These are phyloP conservation scores for Aphaenogaster rudis DNA, from an alignment of 1,140 invertebrate genomes.

Conservation along the genomic window DNA sequence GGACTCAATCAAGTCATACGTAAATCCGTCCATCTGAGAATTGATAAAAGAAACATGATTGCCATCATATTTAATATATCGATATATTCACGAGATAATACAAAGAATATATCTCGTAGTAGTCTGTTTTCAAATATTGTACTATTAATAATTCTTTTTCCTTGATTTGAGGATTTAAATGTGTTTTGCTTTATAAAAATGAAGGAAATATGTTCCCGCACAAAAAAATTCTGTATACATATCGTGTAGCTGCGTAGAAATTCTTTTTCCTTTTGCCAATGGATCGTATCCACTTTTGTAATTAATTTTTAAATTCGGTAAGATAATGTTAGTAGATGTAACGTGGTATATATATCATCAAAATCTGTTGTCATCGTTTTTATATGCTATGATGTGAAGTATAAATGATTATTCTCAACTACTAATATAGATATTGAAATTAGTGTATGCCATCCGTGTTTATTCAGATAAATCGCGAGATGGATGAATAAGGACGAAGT, in stretches of 20 bases:
- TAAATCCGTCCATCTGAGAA: conserved; percentile 78
- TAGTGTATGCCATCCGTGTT: background rate
- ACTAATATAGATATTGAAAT: background rate
- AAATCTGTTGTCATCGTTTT: conserved; percentile 14
- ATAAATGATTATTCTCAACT: background rate
- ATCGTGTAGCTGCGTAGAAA: background rate
- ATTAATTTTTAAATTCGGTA: background rate
- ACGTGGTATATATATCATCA: background rate
- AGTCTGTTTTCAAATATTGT: background rate
- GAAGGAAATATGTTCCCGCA: background rate
- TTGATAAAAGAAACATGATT: conserved; percentile 24
- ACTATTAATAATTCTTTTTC: background rate
- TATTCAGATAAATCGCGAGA: background rate
- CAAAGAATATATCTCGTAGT: background rate
- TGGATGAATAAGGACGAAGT: background rate
- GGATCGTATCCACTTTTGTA: background rate
- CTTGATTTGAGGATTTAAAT: background rate
- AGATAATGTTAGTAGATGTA: background rate
- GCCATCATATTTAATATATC: conserved; percentile 7
- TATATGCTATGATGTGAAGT: background rate
- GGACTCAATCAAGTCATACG: conserved; percentile 82
- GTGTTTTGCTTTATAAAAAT: conserved; percentile 3
- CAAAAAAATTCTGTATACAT: background rate
- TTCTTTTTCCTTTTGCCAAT: background rate
- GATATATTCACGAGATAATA: conserved; percentile 17